A percentile compares a stretch with the other conserved stretches of the same genome.
Conservation (phyloP, 2,113 vertebrate species). For the Sporophila hypoxantha region DNA sequence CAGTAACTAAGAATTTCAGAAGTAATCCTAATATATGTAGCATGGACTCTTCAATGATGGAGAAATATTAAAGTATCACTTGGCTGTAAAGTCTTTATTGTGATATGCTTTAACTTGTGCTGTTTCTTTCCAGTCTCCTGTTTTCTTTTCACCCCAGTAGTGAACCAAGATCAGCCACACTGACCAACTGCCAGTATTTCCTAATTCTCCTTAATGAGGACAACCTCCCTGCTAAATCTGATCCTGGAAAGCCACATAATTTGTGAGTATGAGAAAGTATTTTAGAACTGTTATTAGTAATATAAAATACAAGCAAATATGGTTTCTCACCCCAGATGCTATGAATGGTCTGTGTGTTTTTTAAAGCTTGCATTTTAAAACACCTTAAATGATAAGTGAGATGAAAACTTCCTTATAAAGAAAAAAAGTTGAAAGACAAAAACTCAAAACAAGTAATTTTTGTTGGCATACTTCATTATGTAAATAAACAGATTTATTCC, state of each 20-base stretch:
- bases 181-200: background rate
- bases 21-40: background rate
- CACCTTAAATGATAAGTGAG: background rate
- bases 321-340: background rate
- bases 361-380: background rate
- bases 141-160: background rate
- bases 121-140: background rate
- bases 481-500: background rate
- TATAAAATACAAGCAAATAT: background rate
- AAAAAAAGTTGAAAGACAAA: background rate
- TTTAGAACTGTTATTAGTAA: background rate
- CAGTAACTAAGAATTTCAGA: background rate
- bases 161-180: background rate
- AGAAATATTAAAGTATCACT: background rate
- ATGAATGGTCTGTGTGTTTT: background rate
- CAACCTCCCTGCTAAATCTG: background rate
- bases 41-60: background rate
- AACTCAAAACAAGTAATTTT: background rate
- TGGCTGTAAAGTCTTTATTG: background rate
- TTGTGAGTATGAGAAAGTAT: background rate
- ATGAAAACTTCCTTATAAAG: background rate
- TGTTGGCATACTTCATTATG: background rate
- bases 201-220: background rate
- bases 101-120: background rate
- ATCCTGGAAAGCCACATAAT: background rate